Base-by-base conservation (phyloP, 2,113 vertebrate species). In the Nesoenas mayeri region DNA sequence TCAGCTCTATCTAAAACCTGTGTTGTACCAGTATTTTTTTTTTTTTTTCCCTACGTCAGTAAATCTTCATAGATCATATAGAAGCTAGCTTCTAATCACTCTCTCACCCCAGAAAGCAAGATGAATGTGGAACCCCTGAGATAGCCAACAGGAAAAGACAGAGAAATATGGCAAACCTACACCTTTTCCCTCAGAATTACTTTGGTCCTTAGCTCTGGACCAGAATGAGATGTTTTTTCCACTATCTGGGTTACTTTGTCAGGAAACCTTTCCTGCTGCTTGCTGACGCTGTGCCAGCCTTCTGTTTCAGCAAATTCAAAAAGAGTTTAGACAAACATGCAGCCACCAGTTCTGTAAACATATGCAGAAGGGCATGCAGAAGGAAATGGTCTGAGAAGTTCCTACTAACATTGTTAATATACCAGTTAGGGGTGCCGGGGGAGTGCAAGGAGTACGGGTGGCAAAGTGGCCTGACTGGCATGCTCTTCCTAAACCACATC, bases 291-390 rank as follows among this genome's bases (percentile, higher is more conserved):
- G 15, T 40, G 38, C 38, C 61, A 79, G 38, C 24, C 31, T 85
- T 91, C 89, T 69, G 34, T 85, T 82, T 79, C 25, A 74, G 51
- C 50, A 74, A 50, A 44, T 61, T 78, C n/a, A 44, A 40, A 48
- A 69, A 26, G 5, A 24, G 31, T 32, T 69, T 65, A 89, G n/a
- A 50, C 17, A n/a, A 78, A 40, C 1, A 4, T 1, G 3, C 0
- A 1, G 58, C 29, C 56, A 91, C 20, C 26, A 32, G n/a, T 34
- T 71, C 71, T 60, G 40, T 89, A 51, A 79, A 29, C 26, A 47
- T 9, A 47, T 18, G 29, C 28, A 61, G 61, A 61, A 82, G 51
- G 32, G 79, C 86, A 51, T 18, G 25, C 28, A 65, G 61, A 61
- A 82, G 51, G 32, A 82, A 89, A 56, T 4, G 15, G 32, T 25